These are phyloP conservation scores for Coranthus polyacanthus DNA, from an alignment of 2,797 vertebrate species.

Conservation along the genomic window DNA sequence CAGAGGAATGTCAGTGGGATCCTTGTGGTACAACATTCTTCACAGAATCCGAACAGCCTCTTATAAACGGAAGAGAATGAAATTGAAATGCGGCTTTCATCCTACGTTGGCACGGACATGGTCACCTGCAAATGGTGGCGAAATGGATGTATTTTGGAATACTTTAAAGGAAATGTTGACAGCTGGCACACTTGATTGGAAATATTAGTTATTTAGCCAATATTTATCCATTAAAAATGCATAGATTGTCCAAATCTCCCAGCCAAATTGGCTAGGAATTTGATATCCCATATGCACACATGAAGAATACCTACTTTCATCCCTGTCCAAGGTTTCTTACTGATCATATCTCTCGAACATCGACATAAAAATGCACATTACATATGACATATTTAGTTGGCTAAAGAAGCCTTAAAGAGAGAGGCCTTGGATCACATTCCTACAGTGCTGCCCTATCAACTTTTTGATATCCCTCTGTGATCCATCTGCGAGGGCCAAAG, in stretches of 20 bases:
- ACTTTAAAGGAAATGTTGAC: conserved; percentile 14
- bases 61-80: neutral
- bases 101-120: too few species aligned
- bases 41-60: neutral
- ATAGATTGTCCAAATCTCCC: neutral
- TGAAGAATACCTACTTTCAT: neutral
- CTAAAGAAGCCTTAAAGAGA: too few species aligned
- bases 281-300: conserved; percentile 1
- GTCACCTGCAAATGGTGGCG: conserved; percentile 1
- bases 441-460: conserved; percentile 4
- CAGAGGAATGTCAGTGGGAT: neutral
- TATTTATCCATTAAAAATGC: conserved; percentile 31
- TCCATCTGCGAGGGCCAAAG: conserved; percentile 22
- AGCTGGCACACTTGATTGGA: neutral
- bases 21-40: conserved; percentile 4
- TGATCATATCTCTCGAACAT: conserved; percentile 4
- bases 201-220: neutral
- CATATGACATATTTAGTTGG: conserved; percentile 10
- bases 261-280: conserved; percentile 11
- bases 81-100: neutral
- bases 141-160: neutral
- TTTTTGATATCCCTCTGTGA: conserved; percentile 30
- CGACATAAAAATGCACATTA: neutral
- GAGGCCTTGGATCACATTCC: conserved; percentile 10
- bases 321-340: conserved; percentile 5